phyloP scores from a whole-genome alignment of 2,888 invertebrate species.

The Anthoptus insignis region DNA sequence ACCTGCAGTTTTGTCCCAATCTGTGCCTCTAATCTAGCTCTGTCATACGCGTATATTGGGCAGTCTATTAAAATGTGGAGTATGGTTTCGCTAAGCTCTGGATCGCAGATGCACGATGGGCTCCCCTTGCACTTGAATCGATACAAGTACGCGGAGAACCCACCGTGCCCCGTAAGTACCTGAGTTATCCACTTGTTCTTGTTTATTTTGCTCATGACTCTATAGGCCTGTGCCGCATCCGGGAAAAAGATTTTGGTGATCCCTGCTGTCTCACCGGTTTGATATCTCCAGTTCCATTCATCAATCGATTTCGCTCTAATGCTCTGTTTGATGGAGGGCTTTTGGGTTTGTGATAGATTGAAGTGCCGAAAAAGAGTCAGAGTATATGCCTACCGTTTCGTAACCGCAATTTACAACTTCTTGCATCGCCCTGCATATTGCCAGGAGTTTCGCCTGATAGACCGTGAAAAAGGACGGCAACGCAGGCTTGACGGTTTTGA shows the following conservation, averaged over 20 bases:
- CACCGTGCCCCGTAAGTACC: neutral
- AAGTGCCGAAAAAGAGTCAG: constrained; percentile 32
- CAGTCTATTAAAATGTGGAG: neutral
- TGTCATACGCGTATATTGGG: neutral
- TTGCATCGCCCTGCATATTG: constrained; percentile 14
- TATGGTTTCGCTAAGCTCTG: neutral
- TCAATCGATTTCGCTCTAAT: constrained; percentile 15
- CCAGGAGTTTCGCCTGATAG: constrained; percentile 35
- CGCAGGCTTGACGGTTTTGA: too few species aligned
- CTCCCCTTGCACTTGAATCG: neutral
- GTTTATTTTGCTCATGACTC: neutral
- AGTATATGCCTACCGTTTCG: constrained; percentile 6
- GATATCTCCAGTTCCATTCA: constrained; percentile 28
- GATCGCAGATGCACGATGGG: neutral
- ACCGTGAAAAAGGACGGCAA: constrained; percentile 32
- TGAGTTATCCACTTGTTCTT: neutral
- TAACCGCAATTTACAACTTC: too few species aligned
- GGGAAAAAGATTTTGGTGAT: neutral
- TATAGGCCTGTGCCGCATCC: neutral
- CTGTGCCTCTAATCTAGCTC: neutral
- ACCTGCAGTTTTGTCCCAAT: neutral
- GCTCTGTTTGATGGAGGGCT: constrained; percentile 10
- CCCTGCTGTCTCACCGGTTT: neutral
- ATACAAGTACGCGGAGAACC: neutral
- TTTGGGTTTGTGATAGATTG: constrained; percentile 15